phyloP scores from a whole-genome alignment of 2,888 invertebrate species.

The Polyommatus iphigenia region DNA sequence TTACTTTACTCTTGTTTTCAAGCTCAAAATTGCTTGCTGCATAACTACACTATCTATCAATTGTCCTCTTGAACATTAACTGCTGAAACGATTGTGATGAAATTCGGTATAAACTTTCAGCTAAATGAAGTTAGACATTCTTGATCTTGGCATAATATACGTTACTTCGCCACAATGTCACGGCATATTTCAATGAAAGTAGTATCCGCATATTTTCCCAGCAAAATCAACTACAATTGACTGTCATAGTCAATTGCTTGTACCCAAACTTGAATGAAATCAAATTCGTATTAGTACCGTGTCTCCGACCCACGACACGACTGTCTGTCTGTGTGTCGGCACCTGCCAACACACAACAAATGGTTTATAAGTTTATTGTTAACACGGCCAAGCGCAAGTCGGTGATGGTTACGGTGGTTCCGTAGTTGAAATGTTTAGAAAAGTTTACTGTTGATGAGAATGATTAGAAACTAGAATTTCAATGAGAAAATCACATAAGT shows the following conservation, averaged over 20 bases:
- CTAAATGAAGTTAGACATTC: too few relatives aligned
- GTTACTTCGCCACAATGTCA: background rate
- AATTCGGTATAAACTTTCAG: too few relatives aligned
- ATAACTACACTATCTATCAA: too few relatives aligned
- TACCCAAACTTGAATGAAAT: constrained; percentile 19
- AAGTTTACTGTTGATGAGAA: too few relatives aligned
- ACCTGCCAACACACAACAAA: constrained; percentile 1
- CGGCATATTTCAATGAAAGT: background rate
- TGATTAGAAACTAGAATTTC: too few relatives aligned
- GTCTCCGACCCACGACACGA: background rate
- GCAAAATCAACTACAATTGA: background rate
- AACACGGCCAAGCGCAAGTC: background rate
- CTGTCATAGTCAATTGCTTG: background rate
- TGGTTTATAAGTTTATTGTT: constrained; percentile 20
- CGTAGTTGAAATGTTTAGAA: background rate
- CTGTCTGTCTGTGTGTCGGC: background rate
- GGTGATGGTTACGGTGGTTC: background rate
- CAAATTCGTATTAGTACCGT: constrained; percentile 6
- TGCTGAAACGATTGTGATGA: too few relatives aligned
- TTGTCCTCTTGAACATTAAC: too few relatives aligned
- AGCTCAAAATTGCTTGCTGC: too few relatives aligned
- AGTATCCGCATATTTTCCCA: background rate
- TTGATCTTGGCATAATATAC: too few relatives aligned
- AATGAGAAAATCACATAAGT: too few relatives aligned
- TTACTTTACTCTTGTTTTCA: too few relatives aligned